Evolutionary conservation across 2,888 invertebrate species (phyloP), one percentile per base, ranked within the genome.

Genomic region (Drosophila buzzatii): DNA sequence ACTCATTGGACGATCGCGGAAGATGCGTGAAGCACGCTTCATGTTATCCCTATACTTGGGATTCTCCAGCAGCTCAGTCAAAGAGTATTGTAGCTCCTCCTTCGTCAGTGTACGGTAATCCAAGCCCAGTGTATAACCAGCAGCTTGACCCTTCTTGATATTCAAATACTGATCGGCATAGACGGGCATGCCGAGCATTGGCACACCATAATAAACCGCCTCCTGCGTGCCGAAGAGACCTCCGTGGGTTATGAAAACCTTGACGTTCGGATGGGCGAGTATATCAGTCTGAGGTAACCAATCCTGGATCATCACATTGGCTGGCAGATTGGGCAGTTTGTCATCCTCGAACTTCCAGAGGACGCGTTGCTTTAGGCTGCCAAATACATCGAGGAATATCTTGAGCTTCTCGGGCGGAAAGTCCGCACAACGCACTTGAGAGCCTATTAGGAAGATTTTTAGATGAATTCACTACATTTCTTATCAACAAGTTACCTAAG

Each of bases 251-350:
- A 93, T 93, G 73, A 93, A 93, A 0, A 93, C 79, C 65, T 90
- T 92, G 0, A 93, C 81, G 64, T 93, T 93, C 0, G 87, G 91
- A 83, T 93, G 93, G 0, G 91, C 92, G 76, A 92, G 62, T 20
- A 94, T 91, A 75, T 94, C 94, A 42, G 89, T 91, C 76, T 94
- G 94, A 0, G 94, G 94, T 64, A 94, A 81, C 94, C 94, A 94
- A 42, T 92, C 92, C 35, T 90, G 87, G 0, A 94, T 66, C 75
- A 92, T 90, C 0, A 94, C 85, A 76, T 94, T 93, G 8, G 79
- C 64, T 0, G 93, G 92, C 47, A 92, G 59, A 56, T 93, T 82
- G 9, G 91, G 82, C 3, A 91, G 56, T 0, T 81, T 73, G 1
- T 92, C 92, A 41, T 92, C 83, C 73, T 93, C 93, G 80, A 93